A percentile compares a stretch with the other conserved stretches of the same genome.
These are phyloP conservation scores for Thalpophila matura DNA, from an alignment of 2,888 invertebrate genomes.

Conservation along the genomic window DNA sequence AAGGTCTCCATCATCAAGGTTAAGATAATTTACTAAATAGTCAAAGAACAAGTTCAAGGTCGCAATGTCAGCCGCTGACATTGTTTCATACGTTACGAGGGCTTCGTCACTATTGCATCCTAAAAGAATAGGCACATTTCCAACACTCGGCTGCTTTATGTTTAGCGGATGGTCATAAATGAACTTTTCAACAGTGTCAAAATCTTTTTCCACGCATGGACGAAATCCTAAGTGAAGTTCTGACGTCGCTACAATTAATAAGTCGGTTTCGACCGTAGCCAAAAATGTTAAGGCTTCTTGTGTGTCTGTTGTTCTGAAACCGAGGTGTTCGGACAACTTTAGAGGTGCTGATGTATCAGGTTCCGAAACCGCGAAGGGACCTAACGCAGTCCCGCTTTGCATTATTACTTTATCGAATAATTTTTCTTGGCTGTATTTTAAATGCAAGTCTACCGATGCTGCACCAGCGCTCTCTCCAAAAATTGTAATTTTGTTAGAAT, in stretches of 20 bases:
- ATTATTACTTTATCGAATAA: conserved; percentile 74
- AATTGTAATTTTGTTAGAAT: conserved; percentile 73
- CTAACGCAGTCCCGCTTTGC: conserved; percentile 72
- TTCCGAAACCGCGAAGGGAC: conserved; percentile 58
- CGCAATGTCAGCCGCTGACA: conserved; percentile 49
- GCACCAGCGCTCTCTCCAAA: conserved; percentile 78
- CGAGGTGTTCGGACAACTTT: conserved; percentile 69
- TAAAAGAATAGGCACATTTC: conserved; percentile 64
- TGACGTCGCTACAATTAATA: conserved; percentile 67
- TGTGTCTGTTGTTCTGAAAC: conserved; percentile 63
- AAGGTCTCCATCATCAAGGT: conserved; percentile 60
- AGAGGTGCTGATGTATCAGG: conserved; percentile 66
- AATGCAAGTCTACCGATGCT: conserved; percentile 71
- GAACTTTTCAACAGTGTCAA: conserved; percentile 65
- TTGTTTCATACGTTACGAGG: conserved; percentile 37
- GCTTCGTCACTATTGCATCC: conserved; percentile 70
- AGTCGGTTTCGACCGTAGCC: conserved; percentile 61
- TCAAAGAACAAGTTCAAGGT: conserved; percentile 53
- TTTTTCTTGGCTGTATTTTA: conserved; percentile 69
- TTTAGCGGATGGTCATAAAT: conserved; percentile 68
- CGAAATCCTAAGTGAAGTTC: conserved; percentile 58
- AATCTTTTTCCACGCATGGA: conserved; percentile 73
- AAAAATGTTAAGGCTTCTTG: conserved; percentile 72
- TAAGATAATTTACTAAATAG: conserved; percentile 56
- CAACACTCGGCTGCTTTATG: conserved; percentile 52